Base-by-base conservation (phyloP, 1,140 invertebrate genomes). In the Stenopsyche tienmushanensis region DNA sequence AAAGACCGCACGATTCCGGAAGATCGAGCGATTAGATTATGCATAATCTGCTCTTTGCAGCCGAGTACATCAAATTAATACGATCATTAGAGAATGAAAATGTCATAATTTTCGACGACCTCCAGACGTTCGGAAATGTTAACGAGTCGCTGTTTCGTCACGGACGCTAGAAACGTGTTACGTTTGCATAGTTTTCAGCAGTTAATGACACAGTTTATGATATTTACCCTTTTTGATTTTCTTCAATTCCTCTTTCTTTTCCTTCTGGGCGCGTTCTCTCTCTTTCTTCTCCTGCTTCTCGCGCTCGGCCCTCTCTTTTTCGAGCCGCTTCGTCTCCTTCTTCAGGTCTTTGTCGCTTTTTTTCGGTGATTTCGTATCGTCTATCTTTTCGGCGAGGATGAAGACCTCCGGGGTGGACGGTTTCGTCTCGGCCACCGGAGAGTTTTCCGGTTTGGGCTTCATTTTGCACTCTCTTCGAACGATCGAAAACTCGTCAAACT, bases 281-380 rank as follows among this genome's bases (percentile, higher is more conserved):
- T 79, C 75, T 71, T 83, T 83, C 71, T 79, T 82, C 69, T 82
- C 80, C 57, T 75, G 72, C 72, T 82, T 81, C 69, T 81, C 79
- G 8, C 76, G 72, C 65, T 82, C 81, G 62, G 76, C 74, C 62
- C 77, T 77, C 66, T 83, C 80, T 64, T 82, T 81, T 64, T 80
- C 79, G 7, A 80, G 70, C 25, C 76, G 73, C 67, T 80, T 80
- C 73, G 79, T 75, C 64, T 82, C 80, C 69, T 82, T 83, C 73
- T 82, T 82, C 69, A 79, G 67, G 54, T 83, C 81, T 69, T 82
- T 78, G 24, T 82, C 79, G 64, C 66, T 78, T 60, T 77, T 81
- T 72, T 78, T 78, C 41, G 76, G 73, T 21, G 42, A 57, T 71
- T 81, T 79, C n/a, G 76, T 77, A 65, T 81, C 76, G 69, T 81